A percentile compares a stretch with the other conserved stretches of the same genome.
These are phyloP conservation scores for Idaea biselata DNA, from an alignment of 2,888 invertebrate species.

Conservation along the genomic window DNA sequence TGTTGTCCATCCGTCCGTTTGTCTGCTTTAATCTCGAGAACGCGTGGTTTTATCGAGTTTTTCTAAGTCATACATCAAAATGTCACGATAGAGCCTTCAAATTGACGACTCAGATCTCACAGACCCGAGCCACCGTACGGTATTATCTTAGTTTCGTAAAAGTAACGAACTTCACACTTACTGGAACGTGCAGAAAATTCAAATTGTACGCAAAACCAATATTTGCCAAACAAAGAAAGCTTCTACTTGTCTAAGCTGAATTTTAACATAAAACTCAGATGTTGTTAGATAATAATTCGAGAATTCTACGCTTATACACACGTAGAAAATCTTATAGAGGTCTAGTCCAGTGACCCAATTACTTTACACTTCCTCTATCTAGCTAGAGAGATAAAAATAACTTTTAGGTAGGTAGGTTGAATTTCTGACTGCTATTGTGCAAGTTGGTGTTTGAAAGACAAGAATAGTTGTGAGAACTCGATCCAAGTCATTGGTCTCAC, in stretches of 20 bases:
- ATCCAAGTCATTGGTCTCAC: not conserved
- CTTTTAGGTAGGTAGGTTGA: slow-evolving; percentile 7
- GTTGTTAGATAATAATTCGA: slow-evolving; percentile 5
- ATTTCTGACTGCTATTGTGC: not conserved
- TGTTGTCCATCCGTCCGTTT: too few species aligned
- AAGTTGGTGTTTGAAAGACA: not conserved
- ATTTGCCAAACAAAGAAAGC: slow-evolving; percentile 11
- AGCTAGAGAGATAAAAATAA: slow-evolving; percentile 43
- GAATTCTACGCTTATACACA: slow-evolving; percentile 12
- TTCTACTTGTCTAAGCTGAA: not conserved
- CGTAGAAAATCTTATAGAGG: slow-evolving; percentile 32
- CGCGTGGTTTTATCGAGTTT: too few species aligned
- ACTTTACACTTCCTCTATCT: slow-evolving; percentile 40
- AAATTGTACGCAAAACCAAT: slow-evolving; percentile 1
- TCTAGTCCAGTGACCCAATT: slow-evolving; percentile 63
- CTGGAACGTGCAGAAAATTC: not conserved
- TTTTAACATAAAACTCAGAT: not conserved
- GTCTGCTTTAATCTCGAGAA: too few species aligned
- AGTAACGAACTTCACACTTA: slow-evolving; percentile 1
- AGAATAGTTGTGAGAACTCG: not conserved
- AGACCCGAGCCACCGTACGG: not conserved
- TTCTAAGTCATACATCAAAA: too few species aligned
- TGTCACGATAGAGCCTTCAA: too few species aligned
- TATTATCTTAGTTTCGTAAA: not conserved
- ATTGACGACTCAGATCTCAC: too few species aligned